phyloP scores from a whole-genome alignment of 2,797 vertebrate genomes.

The Tauraco hartlaubi region DNA sequence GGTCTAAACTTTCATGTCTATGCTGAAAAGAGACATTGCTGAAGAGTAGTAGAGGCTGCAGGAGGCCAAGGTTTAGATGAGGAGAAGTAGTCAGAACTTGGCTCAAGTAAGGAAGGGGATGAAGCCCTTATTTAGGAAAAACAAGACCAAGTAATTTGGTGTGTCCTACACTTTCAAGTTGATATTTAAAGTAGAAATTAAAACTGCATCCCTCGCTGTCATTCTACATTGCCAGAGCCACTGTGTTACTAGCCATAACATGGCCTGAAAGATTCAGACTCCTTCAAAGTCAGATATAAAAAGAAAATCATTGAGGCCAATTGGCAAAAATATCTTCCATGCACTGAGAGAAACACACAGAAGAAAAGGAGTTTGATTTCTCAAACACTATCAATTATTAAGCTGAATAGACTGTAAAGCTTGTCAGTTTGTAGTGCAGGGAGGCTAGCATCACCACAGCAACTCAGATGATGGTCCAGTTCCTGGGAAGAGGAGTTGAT shows the following conservation, averaged over 20 bases:
- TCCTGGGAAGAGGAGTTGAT: not conserved
- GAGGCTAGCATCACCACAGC: not conserved
- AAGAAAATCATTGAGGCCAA: not conserved
- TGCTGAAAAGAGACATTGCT: not conserved
- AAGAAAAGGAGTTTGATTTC: not conserved
- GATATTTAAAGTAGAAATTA: not conserved
- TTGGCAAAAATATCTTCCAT: not conserved
- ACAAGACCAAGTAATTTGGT: not conserved
- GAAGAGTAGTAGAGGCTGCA: not conserved
- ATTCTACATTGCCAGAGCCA: not conserved
- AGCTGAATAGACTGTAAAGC: not conserved
- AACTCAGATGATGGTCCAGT: not conserved
- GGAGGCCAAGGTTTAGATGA: not conserved
- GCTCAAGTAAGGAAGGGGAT: not conserved
- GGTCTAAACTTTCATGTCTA: not conserved
- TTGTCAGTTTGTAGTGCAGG: not conserved
- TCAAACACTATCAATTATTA: not conserved
- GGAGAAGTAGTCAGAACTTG: not conserved
- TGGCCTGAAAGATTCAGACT: not conserved
- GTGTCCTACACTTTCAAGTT: not conserved
- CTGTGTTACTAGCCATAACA: not conserved
- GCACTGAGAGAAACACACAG: not conserved
- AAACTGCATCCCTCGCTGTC: not conserved
- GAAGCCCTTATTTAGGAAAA: not conserved
- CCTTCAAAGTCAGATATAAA: not conserved